Base-by-base conservation (phyloP, 2,113 vertebrate species). In the Tachysurus fulvidraco region DNA sequence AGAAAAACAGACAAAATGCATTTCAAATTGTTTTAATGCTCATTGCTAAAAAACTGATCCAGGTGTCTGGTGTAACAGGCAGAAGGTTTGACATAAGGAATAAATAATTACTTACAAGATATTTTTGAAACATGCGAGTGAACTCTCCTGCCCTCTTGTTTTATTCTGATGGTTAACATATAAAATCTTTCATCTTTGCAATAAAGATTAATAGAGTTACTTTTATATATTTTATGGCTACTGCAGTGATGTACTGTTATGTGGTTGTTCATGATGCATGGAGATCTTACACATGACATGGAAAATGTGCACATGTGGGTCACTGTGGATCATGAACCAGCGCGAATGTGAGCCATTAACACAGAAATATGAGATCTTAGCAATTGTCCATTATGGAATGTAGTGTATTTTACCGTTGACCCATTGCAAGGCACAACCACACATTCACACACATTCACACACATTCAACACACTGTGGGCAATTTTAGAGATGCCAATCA, bases 1-100 rank as follows among this genome's bases (percentile, higher is more conserved):
- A 67, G 28, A 52, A 44, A 41, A 50, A 69, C 64, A 64, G 44
- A 50, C 46, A 59, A 36, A 6, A 9, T 36, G 17, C 83, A 62
- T 83, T 86, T 83, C 41, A 79, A 41, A 80, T 46, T 28, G 54
- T 52, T 64, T 52, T 64, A 83, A 67, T 85, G 60, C 52, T 69
- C 30, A 60, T 16, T 54, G 60, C 17, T 21, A 19, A 64, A 44
- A 44, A 50, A 50, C 3, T 50, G 46, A 50, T 50, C 23, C 50
- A 25, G 67, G 52, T 84, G 52, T 73, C 30, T 36, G 65, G 83
- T 83, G 50, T 54, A 73, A 41, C 13, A n/a, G 21, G 3, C 52
- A 17, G 13, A 55, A 57, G 69, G 17, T 69, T 36, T 6, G 54
- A 83, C 10, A 41, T 41, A 21, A 59, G 19, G 23, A 21, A 83